Evolutionary conservation across 2,797 vertebrate species (phyloP).

Genomic region (Denticeps clupeoides): DNA sequence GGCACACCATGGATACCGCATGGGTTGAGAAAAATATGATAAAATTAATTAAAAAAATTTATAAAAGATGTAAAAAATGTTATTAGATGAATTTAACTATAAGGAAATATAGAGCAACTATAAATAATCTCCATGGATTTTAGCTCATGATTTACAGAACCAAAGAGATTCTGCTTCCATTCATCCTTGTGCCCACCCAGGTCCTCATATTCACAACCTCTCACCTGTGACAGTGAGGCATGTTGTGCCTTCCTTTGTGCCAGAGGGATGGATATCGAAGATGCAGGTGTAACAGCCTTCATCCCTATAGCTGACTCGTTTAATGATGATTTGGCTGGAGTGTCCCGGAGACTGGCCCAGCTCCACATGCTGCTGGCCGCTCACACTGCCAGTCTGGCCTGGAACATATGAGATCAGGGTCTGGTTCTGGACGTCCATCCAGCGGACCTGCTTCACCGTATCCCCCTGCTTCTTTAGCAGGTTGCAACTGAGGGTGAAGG

Average conservation of each 20-base stretch:
- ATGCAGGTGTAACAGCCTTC: constrained; percentile 68
- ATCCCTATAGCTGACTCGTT: constrained; percentile 56
- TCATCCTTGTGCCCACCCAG: too few species aligned
- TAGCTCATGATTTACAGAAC: too few species aligned
- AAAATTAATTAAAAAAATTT: too few species aligned
- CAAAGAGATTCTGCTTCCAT: too few species aligned
- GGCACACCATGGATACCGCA: too few species aligned
- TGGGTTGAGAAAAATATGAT: too few species aligned
- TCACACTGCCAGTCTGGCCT: constrained; percentile 45
- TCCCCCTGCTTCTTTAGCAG: constrained; percentile 43
- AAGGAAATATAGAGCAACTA: too few species aligned
- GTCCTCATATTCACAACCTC: too few species aligned
- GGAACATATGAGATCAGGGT: constrained; percentile 55
- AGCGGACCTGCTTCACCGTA: constrained; percentile 47
- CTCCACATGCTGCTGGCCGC: constrained; percentile 61
- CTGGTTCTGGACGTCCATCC: constrained; percentile 60
- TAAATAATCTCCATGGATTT: too few species aligned
- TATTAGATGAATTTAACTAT: too few species aligned
- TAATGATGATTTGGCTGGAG: constrained; percentile 50
- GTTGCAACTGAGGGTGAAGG: constrained; percentile 57
- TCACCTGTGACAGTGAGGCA: constrained; percentile 61
- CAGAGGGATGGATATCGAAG: constrained; percentile 51
- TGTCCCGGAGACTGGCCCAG: constrained; percentile 41
- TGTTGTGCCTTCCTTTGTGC: constrained; percentile 48
- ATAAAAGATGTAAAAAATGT: too few species aligned